These are phyloP conservation scores for Pangasius macronema DNA, from an alignment of 2,797 vertebrate species.

Conservation along the genomic window DNA sequence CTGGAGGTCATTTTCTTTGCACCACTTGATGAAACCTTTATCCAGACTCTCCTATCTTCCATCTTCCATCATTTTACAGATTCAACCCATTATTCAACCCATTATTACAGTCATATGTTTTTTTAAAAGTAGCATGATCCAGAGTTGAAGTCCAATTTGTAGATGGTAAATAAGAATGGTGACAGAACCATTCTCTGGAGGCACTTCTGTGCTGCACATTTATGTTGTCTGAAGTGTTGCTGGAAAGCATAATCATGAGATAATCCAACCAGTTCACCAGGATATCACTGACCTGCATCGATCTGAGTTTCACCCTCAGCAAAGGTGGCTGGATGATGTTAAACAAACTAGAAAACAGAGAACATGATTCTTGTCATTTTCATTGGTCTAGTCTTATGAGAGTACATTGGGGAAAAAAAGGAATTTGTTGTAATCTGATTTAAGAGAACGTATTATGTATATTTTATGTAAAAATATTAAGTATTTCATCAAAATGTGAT, in stretches of 20 bases:
- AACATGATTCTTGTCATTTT: neutral
- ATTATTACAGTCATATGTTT: neutral
- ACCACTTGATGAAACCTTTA: neutral
- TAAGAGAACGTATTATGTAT: neutral
- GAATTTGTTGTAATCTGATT: neutral
- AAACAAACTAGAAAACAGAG: neutral
- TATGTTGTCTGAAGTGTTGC: neutral
- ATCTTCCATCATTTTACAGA: neutral
- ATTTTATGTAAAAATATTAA: neutral
- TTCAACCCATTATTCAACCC: neutral
- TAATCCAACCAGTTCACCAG: neutral
- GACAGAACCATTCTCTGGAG: neutral
- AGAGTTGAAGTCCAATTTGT: neutral
- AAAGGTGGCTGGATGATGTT: neutral
- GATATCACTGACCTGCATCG: neutral
- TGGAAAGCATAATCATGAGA: neutral
- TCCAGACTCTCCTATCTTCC: neutral
- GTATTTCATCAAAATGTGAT: neutral
- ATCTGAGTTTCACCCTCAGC: neutral
- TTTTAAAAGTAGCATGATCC: neutral
- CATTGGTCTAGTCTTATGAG: neutral
- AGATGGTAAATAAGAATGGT: neutral
- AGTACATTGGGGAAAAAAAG: neutral
- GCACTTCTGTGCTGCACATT: neutral
- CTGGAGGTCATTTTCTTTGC: conserved; percentile 3